Base-by-base conservation (phyloP, 2,113 vertebrate genomes). In the Herpetotheres cachinnans region DNA sequence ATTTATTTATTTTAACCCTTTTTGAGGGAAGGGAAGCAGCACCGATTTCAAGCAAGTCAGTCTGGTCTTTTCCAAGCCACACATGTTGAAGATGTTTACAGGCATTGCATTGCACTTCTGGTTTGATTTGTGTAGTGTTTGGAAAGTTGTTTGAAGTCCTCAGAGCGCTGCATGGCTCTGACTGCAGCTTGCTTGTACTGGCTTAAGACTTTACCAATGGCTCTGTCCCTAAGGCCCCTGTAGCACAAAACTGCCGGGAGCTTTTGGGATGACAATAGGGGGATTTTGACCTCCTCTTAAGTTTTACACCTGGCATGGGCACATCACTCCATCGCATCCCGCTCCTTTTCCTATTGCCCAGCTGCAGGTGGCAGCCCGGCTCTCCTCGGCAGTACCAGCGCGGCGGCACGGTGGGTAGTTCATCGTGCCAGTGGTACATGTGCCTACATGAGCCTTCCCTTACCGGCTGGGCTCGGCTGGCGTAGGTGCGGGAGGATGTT, bases 91-190 rank as follows among this genome's bases (percentile, higher is more conserved):
- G 59, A 10, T 20, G 52, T 30, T 67, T 27, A 10, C 47, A 56
- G 72, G 29, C n/a, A 18, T 13, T 16, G 47, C 70, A 4, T 1
- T 38, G 76, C 40, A 42, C 72, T 86, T 63, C 40, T 70, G 59
- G 10, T 42, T 71, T 49, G 80, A 38, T 61, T 47, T 47, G 6
- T 27, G 6, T 9, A 34, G 16, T 5, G 6, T 56, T 44, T 24
- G n/a, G 50, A 18, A 59, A 32, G 47, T 42, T 47, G 21, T 54
- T 55, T n/a, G 0, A 63, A 87, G 56, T 32, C 59, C 52, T 30
- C 7, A 8, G 66, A 67, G 52, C 2, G 0, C 82, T 13, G 32
- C 0, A 0, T 11, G 26, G 50, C 29, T 65, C 50, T 3, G 4
- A 2, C 49, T 72, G 38, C 40, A 46, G 50, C 38, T n/a, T 27